Percentiles rank a stretch among this genome's conserved stretches.
These are phyloP conservation scores for Carcharodon carcharias DNA, from an alignment of 2,797 vertebrate species.

Conservation along the genomic window DNA sequence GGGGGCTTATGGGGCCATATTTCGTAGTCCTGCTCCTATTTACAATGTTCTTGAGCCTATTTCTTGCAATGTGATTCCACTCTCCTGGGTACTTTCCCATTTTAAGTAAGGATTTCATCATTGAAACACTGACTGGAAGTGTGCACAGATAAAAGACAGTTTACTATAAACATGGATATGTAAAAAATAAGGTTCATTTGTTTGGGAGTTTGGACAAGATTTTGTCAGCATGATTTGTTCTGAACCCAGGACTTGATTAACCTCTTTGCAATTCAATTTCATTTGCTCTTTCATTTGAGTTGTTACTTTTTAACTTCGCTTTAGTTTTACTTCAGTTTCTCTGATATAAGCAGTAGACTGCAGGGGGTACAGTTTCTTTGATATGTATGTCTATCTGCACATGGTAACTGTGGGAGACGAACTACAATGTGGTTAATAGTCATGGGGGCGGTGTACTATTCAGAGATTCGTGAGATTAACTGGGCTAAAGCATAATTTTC, in stretches of 20 bases:
- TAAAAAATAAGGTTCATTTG: neutral
- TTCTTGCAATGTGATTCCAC: no score
- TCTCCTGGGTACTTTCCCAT: neutral
- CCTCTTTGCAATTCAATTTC: neutral
- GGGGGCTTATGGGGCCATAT: no score
- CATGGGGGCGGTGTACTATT: neutral
- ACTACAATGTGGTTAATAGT: neutral
- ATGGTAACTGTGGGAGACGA: neutral
- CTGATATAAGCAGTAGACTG: neutral
- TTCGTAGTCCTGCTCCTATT: no score
- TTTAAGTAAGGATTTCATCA: neutral
- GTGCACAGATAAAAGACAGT: neutral
- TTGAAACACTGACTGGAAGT: neutral
- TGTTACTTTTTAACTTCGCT: neutral
- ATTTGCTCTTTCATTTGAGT: neutral
- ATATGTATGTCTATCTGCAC: neutral
- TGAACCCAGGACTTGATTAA: neutral
- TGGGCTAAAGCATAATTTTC: neutral
- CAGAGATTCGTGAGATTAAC: neutral
- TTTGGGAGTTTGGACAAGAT: neutral
- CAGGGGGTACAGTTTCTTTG: neutral
- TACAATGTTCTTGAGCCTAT: no score
- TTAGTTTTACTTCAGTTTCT: neutral
- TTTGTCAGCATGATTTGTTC: neutral
- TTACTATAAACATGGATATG: neutral